Evolutionary conservation across 2,797 vertebrate genomes (phyloP), one percentile per base, ranked within the genome.

Genomic region (Chelon auratus): DNA sequence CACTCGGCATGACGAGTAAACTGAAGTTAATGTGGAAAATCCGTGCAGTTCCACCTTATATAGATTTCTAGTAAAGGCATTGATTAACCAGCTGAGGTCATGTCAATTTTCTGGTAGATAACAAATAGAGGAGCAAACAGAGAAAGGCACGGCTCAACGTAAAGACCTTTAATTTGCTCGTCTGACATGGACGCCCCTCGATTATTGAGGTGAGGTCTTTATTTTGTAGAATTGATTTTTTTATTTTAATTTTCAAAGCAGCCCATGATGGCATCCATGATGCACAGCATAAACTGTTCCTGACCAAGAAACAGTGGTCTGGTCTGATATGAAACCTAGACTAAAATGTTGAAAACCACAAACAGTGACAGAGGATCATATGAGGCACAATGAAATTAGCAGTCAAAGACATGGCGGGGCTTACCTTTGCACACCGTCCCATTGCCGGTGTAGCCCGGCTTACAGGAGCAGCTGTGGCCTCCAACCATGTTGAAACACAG

Each of bases 401-500:
- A 56, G 24, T 8, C 24, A 1, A 59, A 48, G 24, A 26, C 1
- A 14, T 4, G 11, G 45, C 4, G 13, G 9, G 0, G 45, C 84
- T 89, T 91, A 99, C 97, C 97, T 96, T 96, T 97, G 92, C 98
- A 99, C 9, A 94, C 86, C 0, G 97, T 99, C 11, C 97, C 98
- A 1, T 99, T 99, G 22, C 98, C 97, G 0, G 95, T 95, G 80
- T 96, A 99, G 40, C 97, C 98, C 0, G 97, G 97, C 83, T 98
- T 98, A 88, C 98, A 99, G 65, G 97, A 95, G 73, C 98, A 99
- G 91, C 96, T 97, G 93, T 99, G 97, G 47, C 98, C 98, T 39
- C 97, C 97, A 0, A 99, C 96, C 0, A 96, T 99, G 91, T 99
- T 99, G 91, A 98, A 99, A 87, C 98, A 99, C 58, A 99, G 84